Conservation (phyloP, 2,113 vertebrate genomes). For the Percopsis transmontana region DNA sequence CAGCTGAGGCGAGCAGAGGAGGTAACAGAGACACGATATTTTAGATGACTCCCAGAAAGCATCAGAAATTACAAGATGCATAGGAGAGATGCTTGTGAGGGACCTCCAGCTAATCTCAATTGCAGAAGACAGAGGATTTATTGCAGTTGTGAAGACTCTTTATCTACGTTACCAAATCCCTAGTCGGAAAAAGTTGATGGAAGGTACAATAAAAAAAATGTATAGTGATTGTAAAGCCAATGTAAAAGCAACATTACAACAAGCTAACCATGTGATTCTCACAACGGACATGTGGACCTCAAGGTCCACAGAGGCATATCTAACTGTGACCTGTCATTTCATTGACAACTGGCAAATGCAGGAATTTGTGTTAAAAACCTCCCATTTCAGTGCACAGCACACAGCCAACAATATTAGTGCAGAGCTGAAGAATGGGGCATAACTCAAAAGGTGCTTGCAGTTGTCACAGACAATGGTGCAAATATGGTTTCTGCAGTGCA, state of each 20-base stretch:
- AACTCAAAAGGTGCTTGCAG: slow-evolving; percentile 34
- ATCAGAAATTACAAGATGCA: not conserved
- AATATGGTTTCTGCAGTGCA: slow-evolving; percentile 38
- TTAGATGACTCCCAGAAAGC: no score
- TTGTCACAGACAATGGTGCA: slow-evolving; percentile 46
- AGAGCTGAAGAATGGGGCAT: slow-evolving; percentile 40
- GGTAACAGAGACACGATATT: no score
- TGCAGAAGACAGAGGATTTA: slow-evolving; percentile 1
- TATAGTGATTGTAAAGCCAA: no score
- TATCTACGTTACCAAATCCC: not conserved
- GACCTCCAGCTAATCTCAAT: slow-evolving; percentile 7
- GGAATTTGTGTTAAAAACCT: slow-evolving; percentile 32
- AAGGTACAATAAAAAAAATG: slow-evolving; percentile 1
- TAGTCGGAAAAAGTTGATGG: not conserved
- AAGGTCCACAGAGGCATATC: slow-evolving; percentile 7
- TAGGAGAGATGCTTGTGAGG: slow-evolving; percentile 5
- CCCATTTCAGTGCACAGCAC: slow-evolving; percentile 29
- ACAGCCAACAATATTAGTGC: slow-evolving; percentile 37
- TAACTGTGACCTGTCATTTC: slow-evolving; percentile 7
- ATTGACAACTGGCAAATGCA: slow-evolving; percentile 33
- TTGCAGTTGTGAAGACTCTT: slow-evolving; percentile 3
- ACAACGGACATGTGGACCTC: slow-evolving; percentile 15
- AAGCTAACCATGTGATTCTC: not conserved
- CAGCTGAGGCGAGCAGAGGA: no score
- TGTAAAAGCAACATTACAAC: not conserved